Conservation (phyloP, 1,140 invertebrate species). For the Schlechtendalia chinensis region DNA sequence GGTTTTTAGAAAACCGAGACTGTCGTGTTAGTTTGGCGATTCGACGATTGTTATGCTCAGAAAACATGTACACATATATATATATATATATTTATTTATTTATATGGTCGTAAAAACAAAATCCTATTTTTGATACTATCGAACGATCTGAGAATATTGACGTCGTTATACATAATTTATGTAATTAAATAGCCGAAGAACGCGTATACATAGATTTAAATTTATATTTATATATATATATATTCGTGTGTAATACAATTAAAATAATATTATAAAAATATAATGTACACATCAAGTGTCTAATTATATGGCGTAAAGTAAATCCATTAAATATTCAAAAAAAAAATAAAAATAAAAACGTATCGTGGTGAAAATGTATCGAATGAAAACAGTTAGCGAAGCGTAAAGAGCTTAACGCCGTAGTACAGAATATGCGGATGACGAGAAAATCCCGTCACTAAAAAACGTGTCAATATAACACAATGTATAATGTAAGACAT, state of each 20-base stretch:
- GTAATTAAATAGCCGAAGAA: neutral
- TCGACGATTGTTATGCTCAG: slow-evolving; percentile 21
- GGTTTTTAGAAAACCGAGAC: neutral
- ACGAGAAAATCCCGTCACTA: neutral
- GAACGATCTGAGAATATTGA: too few species aligned
- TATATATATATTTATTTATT: neutral
- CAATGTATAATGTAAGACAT: too few species aligned
- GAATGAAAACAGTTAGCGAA: neutral
- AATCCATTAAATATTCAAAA: neutral
- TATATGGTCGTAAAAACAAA: slow-evolving; percentile 18
- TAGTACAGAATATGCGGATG: neutral
- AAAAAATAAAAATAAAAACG: too few species aligned
- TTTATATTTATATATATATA: too few species aligned
- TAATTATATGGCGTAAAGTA: neutral
- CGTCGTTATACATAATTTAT: neutral
- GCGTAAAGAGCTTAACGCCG: neutral
- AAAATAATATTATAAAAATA: too few species aligned
- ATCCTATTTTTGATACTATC: slow-evolving; percentile 5
- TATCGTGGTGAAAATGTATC: neutral
- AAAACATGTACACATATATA: too few species aligned
- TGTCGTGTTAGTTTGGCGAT: slow-evolving; percentile 14
- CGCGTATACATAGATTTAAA: neutral
- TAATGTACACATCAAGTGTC: neutral
- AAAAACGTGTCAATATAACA: neutral
- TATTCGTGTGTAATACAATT: too few species aligned